Base-by-base conservation (phyloP, 2,888 invertebrate genomes). In the Drosophila fulvimacula region DNA sequence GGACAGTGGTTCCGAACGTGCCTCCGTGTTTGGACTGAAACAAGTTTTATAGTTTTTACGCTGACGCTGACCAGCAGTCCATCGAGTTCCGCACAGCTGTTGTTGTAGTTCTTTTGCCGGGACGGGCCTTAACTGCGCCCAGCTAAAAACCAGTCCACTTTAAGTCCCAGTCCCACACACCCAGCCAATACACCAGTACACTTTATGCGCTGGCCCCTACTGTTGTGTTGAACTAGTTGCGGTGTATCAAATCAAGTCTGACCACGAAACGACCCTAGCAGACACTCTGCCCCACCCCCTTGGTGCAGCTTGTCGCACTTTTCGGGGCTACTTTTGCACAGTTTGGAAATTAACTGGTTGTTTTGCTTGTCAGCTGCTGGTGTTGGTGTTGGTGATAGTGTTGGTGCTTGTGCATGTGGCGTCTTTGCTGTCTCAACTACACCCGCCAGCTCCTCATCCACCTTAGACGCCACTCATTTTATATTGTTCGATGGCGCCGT, bases 301-400 rank as follows among this genome's bases (percentile, higher is more conserved):
- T n/a, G n/a, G 24, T 11, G 11, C 24, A 9, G 27, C 32, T 42
- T 60, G 61, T 69, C 62, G 61, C 59, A 69, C 53, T 74, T 82
- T 85, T 82, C 71, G 60, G 62, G 36, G 69, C 56, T 46, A 74
- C 63, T 81, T 86, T 81, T 71, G 75, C 73, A 72, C 71, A 89
- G 76, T 83, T 89, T 83, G 69, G 61, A 84, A 89, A 83, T 89
- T 87, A 89, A 83, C 83, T 83, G 88, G 72, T 72, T 83, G 82
- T 79, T 79, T 75, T 75, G 71, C 67, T 64, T 79, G 63, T 60
- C 53, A 64, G 74, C 79, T 73, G 73, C 60, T 73, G 62, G 38
- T 60, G 51, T 21, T 32, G 9, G 9, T 36, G 36, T 21, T 38
- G 51, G 4, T n/a, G 36, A 36, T 32, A 10, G 9, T 36, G 36